phyloP scores from a whole-genome alignment of 2,888 invertebrate genomes.

The Polydrusus pterygomalis region DNA sequence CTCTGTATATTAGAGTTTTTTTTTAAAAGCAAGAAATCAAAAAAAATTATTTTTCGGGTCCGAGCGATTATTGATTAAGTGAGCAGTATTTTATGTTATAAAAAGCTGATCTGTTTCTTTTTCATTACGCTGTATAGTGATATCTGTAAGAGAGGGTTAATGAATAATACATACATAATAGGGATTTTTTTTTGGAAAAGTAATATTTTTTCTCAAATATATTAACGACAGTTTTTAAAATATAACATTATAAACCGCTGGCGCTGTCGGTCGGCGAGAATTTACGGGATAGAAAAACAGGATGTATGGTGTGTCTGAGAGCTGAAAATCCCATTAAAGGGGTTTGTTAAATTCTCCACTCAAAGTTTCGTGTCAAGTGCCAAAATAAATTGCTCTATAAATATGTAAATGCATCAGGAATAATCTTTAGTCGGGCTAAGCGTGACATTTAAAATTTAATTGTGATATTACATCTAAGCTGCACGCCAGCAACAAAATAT shows the following conservation, averaged over 20 bases:
- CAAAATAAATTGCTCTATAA: constrained; percentile 44
- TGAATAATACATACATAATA: no score
- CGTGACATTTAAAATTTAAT: constrained; percentile 32
- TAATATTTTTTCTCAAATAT: not conserved
- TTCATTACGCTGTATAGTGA: no score
- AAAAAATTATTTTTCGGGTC: no score
- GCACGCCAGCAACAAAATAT: constrained; percentile 1
- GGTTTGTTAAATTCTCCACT: constrained; percentile 24
- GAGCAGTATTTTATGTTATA: no score
- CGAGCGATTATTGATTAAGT: no score
- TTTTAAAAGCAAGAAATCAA: no score
- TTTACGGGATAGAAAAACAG: constrained; percentile 34
- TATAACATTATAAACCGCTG: constrained; percentile 20
- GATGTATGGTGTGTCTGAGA: constrained; percentile 31
- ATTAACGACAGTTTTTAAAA: not conserved
- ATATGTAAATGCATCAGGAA: constrained; percentile 40
- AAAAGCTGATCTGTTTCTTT: no score
- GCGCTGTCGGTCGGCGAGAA: constrained; percentile 8
- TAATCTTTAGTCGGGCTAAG: constrained; percentile 6
- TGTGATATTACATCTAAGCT: constrained; percentile 26
- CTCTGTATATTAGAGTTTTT: no score
- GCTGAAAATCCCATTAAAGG: constrained; percentile 24
- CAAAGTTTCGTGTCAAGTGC: constrained; percentile 37
- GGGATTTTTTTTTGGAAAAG: not conserved
- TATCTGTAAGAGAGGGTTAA: no score